A percentile compares a stretch with the other conserved stretches of the same genome.
Conservation (phyloP, 2,888 invertebrate species). For the Melanophora roralis region DNA sequence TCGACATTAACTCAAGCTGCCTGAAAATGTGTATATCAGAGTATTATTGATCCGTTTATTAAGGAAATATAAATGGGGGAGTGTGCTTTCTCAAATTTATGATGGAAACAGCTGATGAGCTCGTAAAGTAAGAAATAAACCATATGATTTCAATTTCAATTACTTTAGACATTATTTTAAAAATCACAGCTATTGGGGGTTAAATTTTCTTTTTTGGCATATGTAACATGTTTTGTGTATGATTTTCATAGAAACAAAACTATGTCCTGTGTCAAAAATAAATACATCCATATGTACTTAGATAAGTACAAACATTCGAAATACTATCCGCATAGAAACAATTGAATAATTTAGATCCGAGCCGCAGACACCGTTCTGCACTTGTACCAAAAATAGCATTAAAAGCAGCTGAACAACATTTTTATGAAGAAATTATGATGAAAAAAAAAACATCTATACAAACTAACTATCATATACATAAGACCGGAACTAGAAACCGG, state of each 20-base stretch:
- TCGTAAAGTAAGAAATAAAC: slow-evolving; percentile 1
- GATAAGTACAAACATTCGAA: not conserved
- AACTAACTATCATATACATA: slow-evolving; percentile 23
- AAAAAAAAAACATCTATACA: not conserved
- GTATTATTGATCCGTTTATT: slow-evolving; percentile 13
- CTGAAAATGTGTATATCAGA: not conserved
- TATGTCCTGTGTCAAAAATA: not conserved
- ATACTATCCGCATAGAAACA: not conserved
- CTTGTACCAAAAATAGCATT: slow-evolving; percentile 54
- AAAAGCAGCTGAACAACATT: slow-evolving; percentile 45
- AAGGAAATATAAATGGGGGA: not conserved
- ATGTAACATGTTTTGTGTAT: slow-evolving; percentile 44
- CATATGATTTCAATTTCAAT: slow-evolving; percentile 33
- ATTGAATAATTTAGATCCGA: not conserved
- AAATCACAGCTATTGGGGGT: not conserved
- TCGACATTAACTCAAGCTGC: not conserved
- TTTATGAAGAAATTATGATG: not conserved
- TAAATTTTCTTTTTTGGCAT: slow-evolving; percentile 25
- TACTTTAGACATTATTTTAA: not conserved
- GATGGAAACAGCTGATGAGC: slow-evolving; percentile 39
- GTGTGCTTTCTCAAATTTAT: not conserved
- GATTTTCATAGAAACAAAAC: slow-evolving; percentile 12
- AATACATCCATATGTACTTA: not conserved
- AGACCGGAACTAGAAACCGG: slow-evolving; percentile 56
- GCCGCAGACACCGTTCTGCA: slow-evolving; percentile 22